Conservation (phyloP, 2,797 vertebrate species). For the Phoebastria nigripes region DNA sequence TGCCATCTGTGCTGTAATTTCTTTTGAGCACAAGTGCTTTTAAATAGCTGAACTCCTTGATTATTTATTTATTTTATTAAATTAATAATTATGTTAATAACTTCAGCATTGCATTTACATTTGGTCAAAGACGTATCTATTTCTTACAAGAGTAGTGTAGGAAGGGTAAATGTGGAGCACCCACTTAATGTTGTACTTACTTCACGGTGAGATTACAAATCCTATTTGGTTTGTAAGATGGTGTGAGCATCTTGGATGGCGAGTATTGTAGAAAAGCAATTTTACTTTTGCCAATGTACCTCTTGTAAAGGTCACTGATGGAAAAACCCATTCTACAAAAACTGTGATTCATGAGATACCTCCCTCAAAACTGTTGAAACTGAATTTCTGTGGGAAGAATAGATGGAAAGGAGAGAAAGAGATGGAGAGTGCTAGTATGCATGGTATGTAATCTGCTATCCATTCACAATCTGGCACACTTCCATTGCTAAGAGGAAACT, state of each 20-base stretch:
- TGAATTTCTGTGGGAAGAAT: neutral
- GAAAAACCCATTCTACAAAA: neutral
- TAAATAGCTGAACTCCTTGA: neutral
- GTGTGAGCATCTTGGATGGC: neutral
- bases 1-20: constrained; percentile 37
- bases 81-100: neutral
- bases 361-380: neutral
- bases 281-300: neutral
- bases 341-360: neutral
- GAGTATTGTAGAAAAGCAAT: neutral
- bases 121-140: neutral
- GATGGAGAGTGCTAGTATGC: neutral
- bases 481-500: neutral
- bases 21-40: constrained; percentile 18
- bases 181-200: neutral
- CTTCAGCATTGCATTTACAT: neutral
- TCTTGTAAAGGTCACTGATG: neutral
- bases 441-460: neutral
- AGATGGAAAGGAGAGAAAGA: neutral
- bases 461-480: neutral
- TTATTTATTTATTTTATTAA: constrained; percentile 30
- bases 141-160: neutral
- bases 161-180: neutral
- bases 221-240: neutral
- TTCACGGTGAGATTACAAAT: neutral